A percentile compares a stretch with the other conserved stretches of the same genome.
Evolutionary conservation across 2,113 vertebrate genomes (phyloP).

Genomic region (Cavia aperea): DNA sequence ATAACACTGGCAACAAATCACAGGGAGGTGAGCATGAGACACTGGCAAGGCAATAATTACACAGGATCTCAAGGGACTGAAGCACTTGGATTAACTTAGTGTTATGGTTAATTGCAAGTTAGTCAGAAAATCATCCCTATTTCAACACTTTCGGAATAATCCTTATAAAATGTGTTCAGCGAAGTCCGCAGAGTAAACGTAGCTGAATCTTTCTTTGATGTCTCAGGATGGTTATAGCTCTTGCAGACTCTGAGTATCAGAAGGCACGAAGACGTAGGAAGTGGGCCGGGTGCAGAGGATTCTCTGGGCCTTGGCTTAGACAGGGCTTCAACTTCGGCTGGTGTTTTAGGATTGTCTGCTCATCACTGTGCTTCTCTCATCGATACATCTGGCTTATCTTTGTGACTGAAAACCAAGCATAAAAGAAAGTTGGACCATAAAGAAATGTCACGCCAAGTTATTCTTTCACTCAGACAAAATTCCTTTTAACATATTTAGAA

Average conservation of each 20-base stretch:
- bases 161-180: constrained; percentile 30
- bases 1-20: background rate
- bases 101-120: constrained; percentile 53
- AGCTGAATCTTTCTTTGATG: constrained; percentile 46
- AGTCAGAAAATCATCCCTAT: constrained; percentile 49
- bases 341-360: background rate
- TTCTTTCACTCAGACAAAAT: background rate
- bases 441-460: background rate
- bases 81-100: background rate
- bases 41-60: constrained; percentile 47
- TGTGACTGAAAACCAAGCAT: background rate
- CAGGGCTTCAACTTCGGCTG: background rate
- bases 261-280: background rate
- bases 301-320: background rate
- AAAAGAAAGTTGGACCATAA: background rate
- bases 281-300: background rate
- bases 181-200: constrained; percentile 5
- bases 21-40: background rate
- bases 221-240: constrained; percentile 2
- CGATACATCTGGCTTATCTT: background rate
- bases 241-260: background rate
- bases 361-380: background rate
- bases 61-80: constrained; percentile 35
- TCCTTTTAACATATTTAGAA: background rate
- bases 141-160: constrained; percentile 58